Percentiles rank a stretch among this genome's conserved stretches.
phyloP scores from a whole-genome alignment of 1,140 invertebrate species.

The Phocides pigmalion region DNA sequence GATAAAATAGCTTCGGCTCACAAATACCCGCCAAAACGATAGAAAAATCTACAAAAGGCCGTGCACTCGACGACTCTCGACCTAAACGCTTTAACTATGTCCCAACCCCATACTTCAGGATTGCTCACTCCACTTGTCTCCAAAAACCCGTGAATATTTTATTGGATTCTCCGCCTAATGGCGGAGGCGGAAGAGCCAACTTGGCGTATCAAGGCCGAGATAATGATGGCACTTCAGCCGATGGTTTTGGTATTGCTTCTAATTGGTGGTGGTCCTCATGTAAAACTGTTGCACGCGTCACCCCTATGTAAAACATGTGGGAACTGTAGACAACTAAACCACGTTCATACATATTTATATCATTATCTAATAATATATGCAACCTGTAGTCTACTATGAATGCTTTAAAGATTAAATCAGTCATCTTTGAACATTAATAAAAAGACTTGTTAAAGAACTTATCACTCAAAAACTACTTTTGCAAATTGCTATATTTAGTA shows the following conservation, averaged over 20 bases:
- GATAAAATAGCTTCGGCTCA: constrained; percentile 77
- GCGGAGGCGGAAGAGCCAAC: constrained; percentile 53
- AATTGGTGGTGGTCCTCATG: constrained; percentile 77
- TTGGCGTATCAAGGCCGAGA: constrained; percentile 58
- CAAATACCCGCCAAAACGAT: constrained; percentile 72
- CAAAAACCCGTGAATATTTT: constrained; percentile 76
- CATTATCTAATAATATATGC: constrained; percentile 3
- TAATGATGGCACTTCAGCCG: constrained; percentile 81
- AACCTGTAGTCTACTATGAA: too few species aligned
- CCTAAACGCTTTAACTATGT: constrained; percentile 83
- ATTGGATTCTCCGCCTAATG: constrained; percentile 66
- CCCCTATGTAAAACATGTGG: constrained; percentile 61
- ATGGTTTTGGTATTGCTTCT: constrained; percentile 79
- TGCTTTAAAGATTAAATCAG: too few species aligned
- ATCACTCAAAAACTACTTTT: too few species aligned
- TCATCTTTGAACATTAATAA: too few species aligned
- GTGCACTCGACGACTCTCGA: constrained; percentile 69
- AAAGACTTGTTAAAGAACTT: too few species aligned
- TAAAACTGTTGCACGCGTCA: constrained; percentile 81
- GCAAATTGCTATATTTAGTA: too few species aligned
- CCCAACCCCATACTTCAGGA: constrained; percentile 78
- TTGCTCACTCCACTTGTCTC: constrained; percentile 82
- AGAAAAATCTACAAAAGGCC: constrained; percentile 79
- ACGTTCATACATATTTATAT: background rate
- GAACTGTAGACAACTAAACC: constrained; percentile 12